phyloP scores from a whole-genome alignment of 2,888 invertebrate species.

The Leucophora obtusa region DNA sequence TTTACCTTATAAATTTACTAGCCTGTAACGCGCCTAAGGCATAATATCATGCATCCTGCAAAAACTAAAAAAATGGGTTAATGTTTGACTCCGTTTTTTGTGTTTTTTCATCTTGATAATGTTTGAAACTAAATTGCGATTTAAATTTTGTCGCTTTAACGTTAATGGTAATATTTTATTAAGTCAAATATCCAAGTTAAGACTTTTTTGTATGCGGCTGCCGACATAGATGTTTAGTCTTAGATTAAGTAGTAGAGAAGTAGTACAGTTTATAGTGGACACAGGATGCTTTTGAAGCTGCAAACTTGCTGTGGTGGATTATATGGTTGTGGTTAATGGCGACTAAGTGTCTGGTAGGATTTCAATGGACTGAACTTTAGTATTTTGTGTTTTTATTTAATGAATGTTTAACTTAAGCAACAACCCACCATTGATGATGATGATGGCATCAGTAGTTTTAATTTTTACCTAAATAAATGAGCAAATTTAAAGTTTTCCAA shows the following conservation, averaged over 20 bases:
- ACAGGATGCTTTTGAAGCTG: conserved; percentile 26
- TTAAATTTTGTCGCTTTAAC: conserved; percentile 65
- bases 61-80: too few species aligned
- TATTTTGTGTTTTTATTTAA: conserved; percentile 28
- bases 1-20: too few species aligned
- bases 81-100: background rate
- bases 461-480: conserved; percentile 46
- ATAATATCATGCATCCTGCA: too few species aligned
- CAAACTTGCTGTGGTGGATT: conserved; percentile 51
- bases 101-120: conserved; percentile 53
- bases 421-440: conserved; percentile 70
- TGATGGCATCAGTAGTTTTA: conserved; percentile 67
- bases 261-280: conserved; percentile 28
- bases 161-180: conserved; percentile 65
- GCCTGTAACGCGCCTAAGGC: too few species aligned
- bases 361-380: conserved; percentile 14
- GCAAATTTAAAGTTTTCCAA: conserved; percentile 39
- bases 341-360: conserved; percentile 59
- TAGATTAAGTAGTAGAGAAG: conserved; percentile 45
- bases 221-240: conserved; percentile 55
- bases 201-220: conserved; percentile 39
- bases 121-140: conserved; percentile 61
- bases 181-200: conserved; percentile 44
- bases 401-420: conserved; percentile 13
- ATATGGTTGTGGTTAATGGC: conserved; percentile 54